Conservation (phyloP, 1,140 invertebrate species). For the Myzus persicae region DNA sequence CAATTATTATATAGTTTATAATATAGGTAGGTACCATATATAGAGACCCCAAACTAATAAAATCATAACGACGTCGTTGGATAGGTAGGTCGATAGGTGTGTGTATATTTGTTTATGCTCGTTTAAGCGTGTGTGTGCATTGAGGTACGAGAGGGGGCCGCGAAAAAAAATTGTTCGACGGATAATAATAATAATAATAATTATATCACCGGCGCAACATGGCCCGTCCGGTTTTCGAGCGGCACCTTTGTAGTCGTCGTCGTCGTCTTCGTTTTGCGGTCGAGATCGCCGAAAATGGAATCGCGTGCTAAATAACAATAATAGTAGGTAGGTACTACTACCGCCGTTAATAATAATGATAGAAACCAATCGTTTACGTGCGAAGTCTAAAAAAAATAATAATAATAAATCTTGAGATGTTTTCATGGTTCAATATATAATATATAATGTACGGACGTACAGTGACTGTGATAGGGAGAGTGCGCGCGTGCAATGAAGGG, state of each 20-base stretch:
- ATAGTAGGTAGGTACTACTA: neutral
- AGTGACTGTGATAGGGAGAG: neutral
- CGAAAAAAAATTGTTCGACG: neutral
- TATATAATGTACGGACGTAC: neutral
- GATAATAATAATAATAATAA: neutral
- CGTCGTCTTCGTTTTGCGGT: neutral
- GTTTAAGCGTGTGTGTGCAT: neutral
- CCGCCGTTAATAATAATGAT: neutral
- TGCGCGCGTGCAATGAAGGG: neutral
- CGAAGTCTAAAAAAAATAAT: slow-evolving; percentile 6
- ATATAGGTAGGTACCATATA: too few species aligned
- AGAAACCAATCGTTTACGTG: slow-evolving; percentile 10
- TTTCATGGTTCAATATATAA: slow-evolving; percentile 7
- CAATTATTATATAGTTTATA: neutral
- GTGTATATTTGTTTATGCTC: neutral
- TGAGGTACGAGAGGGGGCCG: neutral
- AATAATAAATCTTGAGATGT: neutral
- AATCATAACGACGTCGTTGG: neutral
- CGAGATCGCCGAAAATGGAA: neutral
- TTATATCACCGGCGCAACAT: neutral
- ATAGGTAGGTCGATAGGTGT: neutral
- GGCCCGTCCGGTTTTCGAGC: neutral
- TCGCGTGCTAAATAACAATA: neutral
- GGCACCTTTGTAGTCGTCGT: neutral
- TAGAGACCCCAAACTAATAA: neutral